A percentile compares a stretch with the other conserved stretches of the same genome.
Evolutionary conservation across 2,888 invertebrate species (phyloP).

Genomic region (Noctua janthina): DNA sequence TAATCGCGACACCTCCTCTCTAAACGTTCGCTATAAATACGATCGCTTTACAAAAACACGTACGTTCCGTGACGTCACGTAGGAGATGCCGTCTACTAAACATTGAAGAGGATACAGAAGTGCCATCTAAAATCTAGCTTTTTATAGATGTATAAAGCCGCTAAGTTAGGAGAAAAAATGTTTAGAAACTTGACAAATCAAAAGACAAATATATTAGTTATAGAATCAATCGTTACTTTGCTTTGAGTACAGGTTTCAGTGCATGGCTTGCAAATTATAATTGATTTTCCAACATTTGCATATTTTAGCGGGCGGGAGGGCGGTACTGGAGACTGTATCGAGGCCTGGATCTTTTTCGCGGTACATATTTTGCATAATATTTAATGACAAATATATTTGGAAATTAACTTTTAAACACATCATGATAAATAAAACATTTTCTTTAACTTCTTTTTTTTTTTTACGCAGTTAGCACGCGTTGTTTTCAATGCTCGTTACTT

Average conservation of each 20-base stretch:
- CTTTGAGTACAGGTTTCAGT: too few relatives aligned
- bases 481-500: background rate
- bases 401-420: background rate
- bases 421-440: background rate
- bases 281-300: too few relatives aligned
- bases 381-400: background rate
- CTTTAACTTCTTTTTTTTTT: background rate
- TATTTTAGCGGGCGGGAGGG: too few relatives aligned
- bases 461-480: too few relatives aligned
- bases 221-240: too few relatives aligned
- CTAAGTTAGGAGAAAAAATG: background rate
- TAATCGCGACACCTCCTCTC: conserved; percentile 22
- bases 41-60: conserved; percentile 39
- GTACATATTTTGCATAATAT: too few relatives aligned
- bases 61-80: conserved; percentile 34
- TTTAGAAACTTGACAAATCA: background rate
- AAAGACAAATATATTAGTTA: background rate
- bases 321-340: too few relatives aligned
- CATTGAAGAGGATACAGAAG: conserved; percentile 12
- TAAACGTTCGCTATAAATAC: conserved; percentile 39
- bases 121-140: background rate
- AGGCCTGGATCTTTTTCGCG: too few relatives aligned
- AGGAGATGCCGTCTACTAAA: background rate
- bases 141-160: background rate
- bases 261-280: too few relatives aligned